Evolutionary conservation across 2,797 vertebrate genomes (phyloP).

Genomic region (Gorsachius magnificus): DNA sequence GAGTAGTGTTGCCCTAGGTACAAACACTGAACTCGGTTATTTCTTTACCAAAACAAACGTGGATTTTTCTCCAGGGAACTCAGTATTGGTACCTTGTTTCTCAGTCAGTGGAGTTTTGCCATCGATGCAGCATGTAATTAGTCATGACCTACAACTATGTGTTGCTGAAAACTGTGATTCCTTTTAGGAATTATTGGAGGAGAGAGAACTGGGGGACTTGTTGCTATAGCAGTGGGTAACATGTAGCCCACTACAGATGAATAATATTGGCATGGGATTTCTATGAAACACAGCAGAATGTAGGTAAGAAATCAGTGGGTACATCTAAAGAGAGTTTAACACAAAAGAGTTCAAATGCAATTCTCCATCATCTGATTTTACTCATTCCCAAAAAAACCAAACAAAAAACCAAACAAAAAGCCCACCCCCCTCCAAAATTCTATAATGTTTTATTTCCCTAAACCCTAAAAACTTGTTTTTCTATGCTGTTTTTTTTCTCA

Average conservation of each 20-base stretch:
- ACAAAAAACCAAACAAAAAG: not conserved
- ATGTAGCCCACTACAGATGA: not conserved
- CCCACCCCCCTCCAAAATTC: accelerated
- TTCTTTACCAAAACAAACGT: not conserved
- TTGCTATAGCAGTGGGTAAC: not conserved
- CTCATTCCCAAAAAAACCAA: not conserved
- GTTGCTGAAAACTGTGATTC: not conserved
- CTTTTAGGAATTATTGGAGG: not conserved
- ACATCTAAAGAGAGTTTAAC: not conserved
- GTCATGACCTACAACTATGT: not conserved
- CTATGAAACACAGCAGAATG: not conserved
- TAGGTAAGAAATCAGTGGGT: not conserved
- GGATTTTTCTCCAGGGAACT: not conserved
- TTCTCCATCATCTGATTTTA: not conserved
- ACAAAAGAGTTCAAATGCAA: not conserved
- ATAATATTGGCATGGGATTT: not conserved
- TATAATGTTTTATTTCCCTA: not conserved
- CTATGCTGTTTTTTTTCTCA: not conserved
- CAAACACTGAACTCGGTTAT: not conserved
- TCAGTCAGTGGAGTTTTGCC: not conserved
- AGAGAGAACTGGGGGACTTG: not conserved
- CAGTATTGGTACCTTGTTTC: not conserved
- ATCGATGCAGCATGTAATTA: not conserved
- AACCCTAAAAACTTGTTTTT: not conserved
- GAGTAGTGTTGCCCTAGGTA: not conserved